Evolutionary conservation across 2,888 invertebrate genomes (phyloP).

Genomic region (Anoplius nigerrimus): DNA sequence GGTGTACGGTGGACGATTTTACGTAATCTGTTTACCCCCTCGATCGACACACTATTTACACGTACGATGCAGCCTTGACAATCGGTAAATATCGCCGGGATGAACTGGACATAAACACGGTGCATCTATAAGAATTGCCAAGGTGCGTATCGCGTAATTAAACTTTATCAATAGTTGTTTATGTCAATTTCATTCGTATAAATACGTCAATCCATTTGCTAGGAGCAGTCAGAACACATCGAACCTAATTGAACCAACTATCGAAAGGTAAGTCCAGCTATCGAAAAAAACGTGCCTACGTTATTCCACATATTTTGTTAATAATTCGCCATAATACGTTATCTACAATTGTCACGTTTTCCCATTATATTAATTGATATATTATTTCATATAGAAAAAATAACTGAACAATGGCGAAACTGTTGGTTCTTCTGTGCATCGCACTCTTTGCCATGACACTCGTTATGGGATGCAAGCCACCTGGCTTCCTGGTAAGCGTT

Average conservation of each 20-base stretch:
- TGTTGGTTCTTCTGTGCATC: conserved; percentile 35
- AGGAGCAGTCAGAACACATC: conserved; percentile 12
- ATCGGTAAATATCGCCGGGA: conserved; percentile 18
- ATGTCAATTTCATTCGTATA: conserved; percentile 20
- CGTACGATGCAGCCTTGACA: conserved; percentile 32
- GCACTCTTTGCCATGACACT: conserved; percentile 34
- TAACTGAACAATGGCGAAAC: conserved; percentile 40
- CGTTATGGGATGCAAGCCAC: conserved; percentile 44
- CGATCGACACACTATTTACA: conserved; percentile 15
- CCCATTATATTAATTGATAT: neutral
- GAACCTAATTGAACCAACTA: neutral
- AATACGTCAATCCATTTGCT: conserved; percentile 22
- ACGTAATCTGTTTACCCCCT: conserved; percentile 37
- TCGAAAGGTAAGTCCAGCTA: conserved; percentile 6
- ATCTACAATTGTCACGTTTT: neutral
- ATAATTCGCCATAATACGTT: too few relatives aligned
- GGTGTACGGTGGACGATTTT: conserved; percentile 5
- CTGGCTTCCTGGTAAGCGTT: conserved; percentile 50
- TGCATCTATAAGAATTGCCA: neutral
- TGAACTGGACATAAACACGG: neutral
- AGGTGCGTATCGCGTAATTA: neutral
- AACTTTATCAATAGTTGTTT: conserved; percentile 15
- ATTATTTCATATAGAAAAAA: conserved; percentile 2
- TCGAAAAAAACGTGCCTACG: neutral
- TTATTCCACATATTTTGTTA: too few relatives aligned